A percentile compares a stretch with the other conserved stretches of the same genome.
phyloP scores from a whole-genome alignment of 92 coral and sea anemone species.

The Heteractis magnifica region DNA sequence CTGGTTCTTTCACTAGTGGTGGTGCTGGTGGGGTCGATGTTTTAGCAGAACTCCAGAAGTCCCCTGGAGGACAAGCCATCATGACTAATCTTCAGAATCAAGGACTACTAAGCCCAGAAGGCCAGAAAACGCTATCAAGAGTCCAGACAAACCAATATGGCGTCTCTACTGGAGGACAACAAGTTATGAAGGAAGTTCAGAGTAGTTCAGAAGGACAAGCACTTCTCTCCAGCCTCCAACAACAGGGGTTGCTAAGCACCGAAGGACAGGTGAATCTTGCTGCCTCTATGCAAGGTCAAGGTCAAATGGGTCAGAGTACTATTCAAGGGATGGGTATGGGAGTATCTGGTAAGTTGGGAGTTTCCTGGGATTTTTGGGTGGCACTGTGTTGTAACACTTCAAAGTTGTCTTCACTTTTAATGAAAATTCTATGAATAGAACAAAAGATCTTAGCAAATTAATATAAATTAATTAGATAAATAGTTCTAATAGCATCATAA shows the following conservation, averaged over 20 bases:
- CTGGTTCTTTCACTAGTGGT: conserved; percentile 8
- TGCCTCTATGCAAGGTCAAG: conserved; percentile 15
- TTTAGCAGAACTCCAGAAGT: conserved; percentile 12
- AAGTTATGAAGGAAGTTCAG: not conserved
- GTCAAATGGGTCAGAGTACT: not conserved
- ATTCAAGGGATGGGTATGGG: conserved; percentile 1
- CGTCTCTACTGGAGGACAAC: not conserved
- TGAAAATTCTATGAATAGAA: too few relatives aligned
- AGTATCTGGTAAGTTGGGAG: not conserved
- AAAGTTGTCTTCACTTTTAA: too few relatives aligned
- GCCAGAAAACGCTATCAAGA: conserved; percentile 7
- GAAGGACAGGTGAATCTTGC: conserved; percentile 6
- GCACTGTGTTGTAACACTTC: too few relatives aligned
- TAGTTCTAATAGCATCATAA: too few relatives aligned
- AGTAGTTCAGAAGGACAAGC: conserved; percentile 8
- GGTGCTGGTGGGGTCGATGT: conserved; percentile 22
- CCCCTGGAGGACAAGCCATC: conserved; percentile 18
- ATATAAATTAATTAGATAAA: too few relatives aligned
- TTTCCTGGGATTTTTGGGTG: not conserved
- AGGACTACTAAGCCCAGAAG: conserved; percentile 18
- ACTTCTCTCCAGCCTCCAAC: conserved; percentile 12
- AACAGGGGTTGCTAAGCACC: conserved; percentile 21
- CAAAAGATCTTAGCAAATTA: too few relatives aligned
- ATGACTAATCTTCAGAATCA: conserved; percentile 23
- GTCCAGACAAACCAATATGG: conserved; percentile 8